Evolutionary conservation across 2,888 invertebrate genomes (phyloP), one percentile per base, ranked within the genome.

Genomic region (Acanthopleura granulata): DNA sequence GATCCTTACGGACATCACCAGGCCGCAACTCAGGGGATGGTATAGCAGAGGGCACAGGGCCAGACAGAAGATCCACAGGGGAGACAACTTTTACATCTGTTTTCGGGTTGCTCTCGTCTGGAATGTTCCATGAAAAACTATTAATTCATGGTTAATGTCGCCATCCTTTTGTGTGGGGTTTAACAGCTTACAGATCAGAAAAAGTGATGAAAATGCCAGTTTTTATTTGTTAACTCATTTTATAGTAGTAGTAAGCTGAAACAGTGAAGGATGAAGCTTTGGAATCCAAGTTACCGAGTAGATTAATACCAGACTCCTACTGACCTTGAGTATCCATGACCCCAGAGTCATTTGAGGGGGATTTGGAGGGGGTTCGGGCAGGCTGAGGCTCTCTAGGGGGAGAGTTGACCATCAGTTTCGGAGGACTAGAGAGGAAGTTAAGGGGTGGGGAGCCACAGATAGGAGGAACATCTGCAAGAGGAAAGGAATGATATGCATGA

Each of bases 1-100:
- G 82, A 77, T 85, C 84, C 25, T 74, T 70, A n/a, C 50, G 49
- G 0, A 74, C 49, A 61, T 57, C 25, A 27, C 74, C 76, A 18
- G 89, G 87, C 15, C 76, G 75, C 9, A 89, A 79, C 49, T 81
- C 83, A 4, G 89, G 88, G 9, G 88, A 88, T 40, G 89, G 89
- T 15, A 89, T 80, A 76, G 81, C 79, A 15, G 87, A 86, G 3
- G 89, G 89, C 9, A 89, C 83, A 12, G 84, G 80, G 16, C 80
- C 84, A 76, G 81, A 79, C 57, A 89, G 77, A 30, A 88, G 78
- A 76, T 86, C 85, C n/a, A 77, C 22, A 0, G 80, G 76, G 18
- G 71, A 71, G n/a, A 49, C 57, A 57, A 57, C 22, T 12, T 57
- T 57, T 57, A 57, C 57, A 57, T 22, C 57, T 22, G 12, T 57